Evolutionary conservation across 2,797 vertebrate species (phyloP).

Genomic region (Pipistrellus kuhlii): DNA sequence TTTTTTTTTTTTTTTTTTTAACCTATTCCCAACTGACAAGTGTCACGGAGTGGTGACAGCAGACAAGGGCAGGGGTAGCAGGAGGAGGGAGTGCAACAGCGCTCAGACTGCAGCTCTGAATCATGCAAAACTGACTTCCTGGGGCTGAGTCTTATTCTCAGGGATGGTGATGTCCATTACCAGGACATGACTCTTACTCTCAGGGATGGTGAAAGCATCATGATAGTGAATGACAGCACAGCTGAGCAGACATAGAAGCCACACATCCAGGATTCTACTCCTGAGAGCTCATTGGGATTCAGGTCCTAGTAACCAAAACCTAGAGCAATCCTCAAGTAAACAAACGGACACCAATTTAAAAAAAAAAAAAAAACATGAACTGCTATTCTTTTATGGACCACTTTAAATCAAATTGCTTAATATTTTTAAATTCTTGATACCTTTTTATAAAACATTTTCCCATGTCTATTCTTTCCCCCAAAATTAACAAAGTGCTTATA

Average conservation of each 20-base stretch:
- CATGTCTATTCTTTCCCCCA: conserved; percentile 45
- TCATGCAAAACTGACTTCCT: neutral
- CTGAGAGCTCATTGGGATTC: neutral
- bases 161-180: neutral
- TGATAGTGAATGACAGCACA: neutral
- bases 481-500: conserved; percentile 86
- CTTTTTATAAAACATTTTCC: conserved; percentile 42
- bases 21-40: neutral
- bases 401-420: conserved; percentile 75
- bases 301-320: conserved; percentile 29
- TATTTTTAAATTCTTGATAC: conserved; percentile 59
- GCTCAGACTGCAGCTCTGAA: neutral
- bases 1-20: neutral
- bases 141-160: neutral
- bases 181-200: neutral
- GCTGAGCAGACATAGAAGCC: conserved; percentile 16
- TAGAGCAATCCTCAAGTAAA: conserved; percentile 47
- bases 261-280: neutral
- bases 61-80: neutral
- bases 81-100: neutral
- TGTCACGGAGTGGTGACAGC: neutral
- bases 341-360: conserved; percentile 63
- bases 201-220: neutral
- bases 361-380: conserved; percentile 1
- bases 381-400: conserved; percentile 9